phyloP scores from a whole-genome alignment of 2,888 invertebrate genomes.

The Chloroclystis v-ata region DNA sequence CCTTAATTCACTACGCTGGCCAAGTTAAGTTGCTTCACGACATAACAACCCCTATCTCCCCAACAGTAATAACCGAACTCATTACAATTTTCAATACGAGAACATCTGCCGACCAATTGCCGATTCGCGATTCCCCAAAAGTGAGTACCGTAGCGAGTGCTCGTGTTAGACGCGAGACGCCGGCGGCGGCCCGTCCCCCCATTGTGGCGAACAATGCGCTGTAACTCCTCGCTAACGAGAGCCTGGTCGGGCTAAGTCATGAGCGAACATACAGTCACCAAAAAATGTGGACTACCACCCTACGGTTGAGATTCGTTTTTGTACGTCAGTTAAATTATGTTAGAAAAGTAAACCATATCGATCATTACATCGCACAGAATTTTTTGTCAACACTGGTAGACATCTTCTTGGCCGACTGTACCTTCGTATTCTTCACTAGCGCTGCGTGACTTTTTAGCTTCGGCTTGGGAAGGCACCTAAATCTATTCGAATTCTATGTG shows the following conservation, averaged over 20 bases:
- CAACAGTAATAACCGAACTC: not conserved
- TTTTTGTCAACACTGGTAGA: too few species aligned
- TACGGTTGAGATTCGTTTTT: too few species aligned
- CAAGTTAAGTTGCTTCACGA: not conserved
- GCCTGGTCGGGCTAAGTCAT: constrained; percentile 31
- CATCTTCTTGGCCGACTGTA: too few species aligned
- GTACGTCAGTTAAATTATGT: too few species aligned
- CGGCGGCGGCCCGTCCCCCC: constrained; percentile 58
- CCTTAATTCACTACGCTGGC: too few species aligned
- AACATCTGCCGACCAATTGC: constrained; percentile 14
- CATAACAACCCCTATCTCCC: not conserved
- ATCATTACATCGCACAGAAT: too few species aligned
- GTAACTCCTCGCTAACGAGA: constrained; percentile 74
- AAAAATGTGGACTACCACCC: too few species aligned
- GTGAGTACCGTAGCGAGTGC: constrained; percentile 31
- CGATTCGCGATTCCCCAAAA: constrained; percentile 18
- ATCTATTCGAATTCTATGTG: too few species aligned
- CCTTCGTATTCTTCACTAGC: too few species aligned
- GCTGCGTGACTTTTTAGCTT: too few species aligned
- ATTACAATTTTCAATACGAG: not conserved
- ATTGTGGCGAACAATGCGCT: constrained; percentile 70
- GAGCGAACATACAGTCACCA: constrained; percentile 10
- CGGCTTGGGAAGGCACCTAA: too few species aligned
- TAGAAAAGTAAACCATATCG: too few species aligned
- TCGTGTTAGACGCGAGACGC: constrained; percentile 56